Evolutionary conservation across 2,113 vertebrate species (phyloP), one percentile per base, ranked within the genome.

Genomic region (Crotalus horridus): DNA sequence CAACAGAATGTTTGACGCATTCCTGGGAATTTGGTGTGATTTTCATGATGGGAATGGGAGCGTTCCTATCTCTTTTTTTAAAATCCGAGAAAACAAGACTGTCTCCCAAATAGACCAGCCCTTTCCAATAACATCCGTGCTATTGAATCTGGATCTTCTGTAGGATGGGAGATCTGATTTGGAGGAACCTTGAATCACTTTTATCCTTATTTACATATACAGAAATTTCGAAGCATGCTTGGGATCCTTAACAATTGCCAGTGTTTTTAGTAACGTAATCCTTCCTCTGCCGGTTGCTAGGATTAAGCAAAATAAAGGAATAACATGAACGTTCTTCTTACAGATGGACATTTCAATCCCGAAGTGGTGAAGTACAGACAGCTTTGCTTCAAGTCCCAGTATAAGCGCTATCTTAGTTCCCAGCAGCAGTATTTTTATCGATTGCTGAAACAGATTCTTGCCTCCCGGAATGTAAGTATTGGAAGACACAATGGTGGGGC

Each of bases 351-450:
- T 96, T 99, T 99, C 94, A 99, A 99, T 94, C 99, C 99, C 0
- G 99, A 99, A 91, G 99, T 99, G 91, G 99, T 99, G 93, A 99
- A 99, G 74, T 99, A 99, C 95, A 98, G 99, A 89, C 98, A 99
- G 91, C 96, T 99, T 12, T 99, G 99, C 96, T 97, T 98, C 51
- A 99, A 98, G 96, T 99, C 99, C 0, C 99, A 99, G 96, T 98
- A 97, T 94, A 99, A 99, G 89, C 98, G 98, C 10, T 99, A 99
- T 92, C 93, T 99, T 94, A 97, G 96, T 94, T 98, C 98, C 0
- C 98, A 99, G 95, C 99, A 99, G 97, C 99, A 99, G 94, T 99
- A 99, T 95, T 99, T 99, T 96, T 99, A 99, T 96, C 98, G 97
- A 23, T 96, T 99, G 54, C 96, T 99, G 59, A 99, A 99, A 96